Evolutionary conservation across 2,113 vertebrate species (phyloP), one percentile per base, ranked within the genome.

Genomic region (Hepsetus odoe): DNA sequence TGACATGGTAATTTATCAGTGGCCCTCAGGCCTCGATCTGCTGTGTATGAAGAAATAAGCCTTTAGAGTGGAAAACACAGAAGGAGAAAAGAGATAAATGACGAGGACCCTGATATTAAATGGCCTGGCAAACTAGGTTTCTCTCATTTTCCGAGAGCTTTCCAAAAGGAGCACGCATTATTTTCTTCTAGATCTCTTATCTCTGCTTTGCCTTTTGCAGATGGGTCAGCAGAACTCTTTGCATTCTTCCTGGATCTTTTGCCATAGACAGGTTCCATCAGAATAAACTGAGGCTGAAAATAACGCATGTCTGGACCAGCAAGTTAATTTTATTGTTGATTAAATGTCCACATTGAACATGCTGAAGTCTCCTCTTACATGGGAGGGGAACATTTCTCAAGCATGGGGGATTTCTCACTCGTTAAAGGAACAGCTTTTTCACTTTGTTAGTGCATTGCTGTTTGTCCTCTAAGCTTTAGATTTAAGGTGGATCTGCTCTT

Each of bases 1-100:
- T 77, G 72, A 38, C 79, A 77, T 59, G 14, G 24, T 71, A 28
- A 85, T 83, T 69, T 82, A 79, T 88, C 77, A 83, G 24, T 14
- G 72, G 72, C 74, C 72, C 56, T 53, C 56, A 53, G 35, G 73
- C 62, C 69, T 64, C 61, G n/a, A 56, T 70, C 35, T 16, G 2
- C 16, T 62, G 35, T 68, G 74, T 80, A 65, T 70, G 74, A 74
- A 74, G 69, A 72, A 73, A 72, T 76, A 72, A 79, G 38, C 59
- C 67, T 74, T 79, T 51, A 24, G 74, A 42, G 42, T 35, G 46
- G 12, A 61, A 71, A 49, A 38, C 35, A 38, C 33, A 62, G 44
- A 5, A 1, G 32, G 67, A 75, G 72, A 30, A 56, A 64, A 28
- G 46, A 81, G 46, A 74, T 65, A 28, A 71, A 65, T 55, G 66